A percentile compares a stretch with the other conserved stretches of the same genome.
Evolutionary conservation across 2,113 vertebrate species (phyloP).

Genomic region (Australoheros scitulus): DNA sequence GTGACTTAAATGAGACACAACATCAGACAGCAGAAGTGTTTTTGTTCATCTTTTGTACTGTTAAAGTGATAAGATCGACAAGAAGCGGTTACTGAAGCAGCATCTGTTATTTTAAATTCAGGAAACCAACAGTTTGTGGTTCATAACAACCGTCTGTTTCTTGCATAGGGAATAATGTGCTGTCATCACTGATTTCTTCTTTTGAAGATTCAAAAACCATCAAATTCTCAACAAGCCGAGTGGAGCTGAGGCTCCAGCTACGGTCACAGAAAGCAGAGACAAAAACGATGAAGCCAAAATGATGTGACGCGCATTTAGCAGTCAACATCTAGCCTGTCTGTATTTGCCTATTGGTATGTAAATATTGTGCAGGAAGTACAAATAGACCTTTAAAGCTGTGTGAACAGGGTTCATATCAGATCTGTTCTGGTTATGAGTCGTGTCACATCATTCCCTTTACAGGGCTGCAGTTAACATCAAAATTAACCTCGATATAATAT

Average conservation of each 20-base stretch:
- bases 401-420: background rate
- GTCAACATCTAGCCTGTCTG: too few relatives aligned
- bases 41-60: fast-evolving
- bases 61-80: background rate
- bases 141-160: background rate
- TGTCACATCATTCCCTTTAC: background rate
- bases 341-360: too few relatives aligned
- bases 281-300: background rate
- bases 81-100: background rate
- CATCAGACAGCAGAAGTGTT: fast-evolving
- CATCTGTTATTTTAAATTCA: background rate
- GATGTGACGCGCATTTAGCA: background rate
- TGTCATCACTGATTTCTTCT: background rate
- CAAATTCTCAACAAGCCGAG: background rate
- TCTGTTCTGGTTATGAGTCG: background rate
- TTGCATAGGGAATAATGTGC: background rate
- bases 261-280: background rate
- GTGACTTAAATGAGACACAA: background rate
- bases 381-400: background rate
- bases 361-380: too few relatives aligned
- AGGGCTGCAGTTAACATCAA: too few relatives aligned
- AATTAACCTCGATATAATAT: too few relatives aligned
- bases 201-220: background rate
- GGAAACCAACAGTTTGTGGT: background rate
- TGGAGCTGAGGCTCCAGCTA: background rate